phyloP scores from a whole-genome alignment of 2,113 vertebrate species.

The Syngnathus typhle region DNA sequence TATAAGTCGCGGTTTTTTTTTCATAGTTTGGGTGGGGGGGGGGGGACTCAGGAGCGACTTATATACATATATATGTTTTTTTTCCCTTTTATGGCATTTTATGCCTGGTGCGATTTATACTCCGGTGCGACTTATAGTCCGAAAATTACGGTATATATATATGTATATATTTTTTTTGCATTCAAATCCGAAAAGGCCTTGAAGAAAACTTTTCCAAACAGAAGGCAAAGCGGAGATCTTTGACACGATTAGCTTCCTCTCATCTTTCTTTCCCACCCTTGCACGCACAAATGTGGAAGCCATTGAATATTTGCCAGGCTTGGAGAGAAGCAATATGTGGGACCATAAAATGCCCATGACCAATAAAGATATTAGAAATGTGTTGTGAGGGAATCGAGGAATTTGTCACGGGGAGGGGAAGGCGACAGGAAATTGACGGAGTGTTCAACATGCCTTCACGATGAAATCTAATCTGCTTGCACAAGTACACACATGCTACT shows the following conservation, averaged over 20 bases:
- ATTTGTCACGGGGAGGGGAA: constrained; percentile 62
- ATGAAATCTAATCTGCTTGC: constrained; percentile 41
- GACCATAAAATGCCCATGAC: constrained; percentile 58
- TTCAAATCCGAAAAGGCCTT: constrained; percentile 14
- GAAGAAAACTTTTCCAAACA: constrained; percentile 12
- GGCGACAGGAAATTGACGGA: constrained; percentile 54
- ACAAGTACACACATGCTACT: background rate
- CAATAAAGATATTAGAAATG: constrained; percentile 63
- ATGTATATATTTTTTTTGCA: background rate
- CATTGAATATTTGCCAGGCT: constrained; percentile 44
- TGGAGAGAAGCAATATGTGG: constrained; percentile 22
- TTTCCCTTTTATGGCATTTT: too few relatives aligned
- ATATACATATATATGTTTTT: too few relatives aligned
- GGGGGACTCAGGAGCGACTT: too few relatives aligned
- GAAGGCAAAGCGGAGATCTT: constrained; percentile 12
- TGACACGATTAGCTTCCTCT: background rate
- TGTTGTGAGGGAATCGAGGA: constrained; percentile 64
- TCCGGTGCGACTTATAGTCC: too few relatives aligned
- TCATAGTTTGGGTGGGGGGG: too few relatives aligned
- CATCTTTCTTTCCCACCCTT: background rate
- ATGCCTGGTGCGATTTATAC: too few relatives aligned
- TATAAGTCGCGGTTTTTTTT: too few relatives aligned
- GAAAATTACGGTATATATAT: too few relatives aligned
- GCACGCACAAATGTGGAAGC: constrained; percentile 21
- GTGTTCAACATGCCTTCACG: constrained; percentile 50